Conservation (phyloP, 1,140 invertebrate species). For the Sesamia nonagrioides region DNA sequence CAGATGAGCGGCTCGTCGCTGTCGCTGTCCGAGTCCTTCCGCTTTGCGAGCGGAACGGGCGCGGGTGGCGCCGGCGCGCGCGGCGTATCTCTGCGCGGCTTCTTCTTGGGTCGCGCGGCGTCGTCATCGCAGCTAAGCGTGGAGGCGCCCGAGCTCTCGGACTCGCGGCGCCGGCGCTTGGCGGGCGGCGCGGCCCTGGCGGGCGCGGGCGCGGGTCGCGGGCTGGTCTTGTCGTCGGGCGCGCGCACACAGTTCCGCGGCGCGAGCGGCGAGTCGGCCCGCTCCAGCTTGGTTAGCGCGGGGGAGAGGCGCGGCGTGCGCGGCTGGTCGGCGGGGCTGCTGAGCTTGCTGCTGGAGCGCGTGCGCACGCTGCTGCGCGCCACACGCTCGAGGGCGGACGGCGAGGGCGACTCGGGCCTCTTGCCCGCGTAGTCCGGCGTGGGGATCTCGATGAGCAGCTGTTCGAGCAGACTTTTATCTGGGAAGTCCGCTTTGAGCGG, state of each 20-base stretch:
- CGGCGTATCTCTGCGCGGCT: slow-evolving; percentile 67
- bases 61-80: slow-evolving; percentile 52
- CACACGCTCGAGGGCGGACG: slow-evolving; percentile 80
- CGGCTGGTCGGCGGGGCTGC: slow-evolving; percentile 90
- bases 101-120: slow-evolving; percentile 73
- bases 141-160: slow-evolving; percentile 91
- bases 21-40: slow-evolving; percentile 91
- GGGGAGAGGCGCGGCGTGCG: slow-evolving; percentile 90
- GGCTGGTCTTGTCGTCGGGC: slow-evolving; percentile 45
- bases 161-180: slow-evolving; percentile 93
- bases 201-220: slow-evolving; percentile 67
- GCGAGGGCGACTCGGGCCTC: slow-evolving; percentile 85
- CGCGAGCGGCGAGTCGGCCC: slow-evolving; percentile 86
- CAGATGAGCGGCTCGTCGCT: slow-evolving; percentile 93
- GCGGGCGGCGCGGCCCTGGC: slow-evolving; percentile 57
- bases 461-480: slow-evolving; percentile 91
- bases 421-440: slow-evolving; percentile 88
- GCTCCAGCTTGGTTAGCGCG: slow-evolving; percentile 77
- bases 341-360: slow-evolving; percentile 91
- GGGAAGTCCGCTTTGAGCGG: slow-evolving; percentile 86
- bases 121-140: slow-evolving; percentile 89
- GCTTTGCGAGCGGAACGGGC: slow-evolving; percentile 60
- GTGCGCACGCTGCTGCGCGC: slow-evolving; percentile 88
- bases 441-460: slow-evolving; percentile 93
- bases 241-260: slow-evolving; percentile 17